Percentiles rank a stretch among this genome's conserved stretches.
Conservation (phyloP, 2,888 invertebrate species). For the Nephrotoma guestfalica region DNA sequence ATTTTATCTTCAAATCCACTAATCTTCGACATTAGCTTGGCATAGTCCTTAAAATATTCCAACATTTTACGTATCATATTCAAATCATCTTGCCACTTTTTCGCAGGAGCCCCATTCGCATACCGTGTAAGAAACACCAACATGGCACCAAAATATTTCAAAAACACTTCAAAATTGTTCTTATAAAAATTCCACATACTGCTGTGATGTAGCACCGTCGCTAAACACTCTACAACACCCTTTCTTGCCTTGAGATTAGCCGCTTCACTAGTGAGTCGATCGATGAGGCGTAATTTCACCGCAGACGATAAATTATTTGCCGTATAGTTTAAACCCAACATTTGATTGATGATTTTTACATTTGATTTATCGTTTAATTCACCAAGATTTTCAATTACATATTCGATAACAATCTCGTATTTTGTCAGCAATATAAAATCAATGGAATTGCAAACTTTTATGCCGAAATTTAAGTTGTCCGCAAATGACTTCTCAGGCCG, state of each 20-base stretch:
- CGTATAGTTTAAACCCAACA: conserved; percentile 19
- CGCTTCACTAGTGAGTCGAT: not conserved
- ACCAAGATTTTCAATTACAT: conserved; percentile 18
- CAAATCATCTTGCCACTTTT: not conserved
- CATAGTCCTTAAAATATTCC: not conserved
- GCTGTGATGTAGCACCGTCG: not conserved
- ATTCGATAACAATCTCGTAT: conserved; percentile 24
- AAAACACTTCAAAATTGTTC: conserved; percentile 4
- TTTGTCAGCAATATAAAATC: conserved; percentile 24
- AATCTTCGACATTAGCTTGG: not conserved
- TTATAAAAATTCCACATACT: conserved; percentile 9
- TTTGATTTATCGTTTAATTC: not conserved
- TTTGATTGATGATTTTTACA: conserved; percentile 13
- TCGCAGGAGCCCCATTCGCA: not conserved
- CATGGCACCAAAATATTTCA: not conserved
- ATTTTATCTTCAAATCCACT: not conserved
- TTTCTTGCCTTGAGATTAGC: not conserved
- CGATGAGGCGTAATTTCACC: conserved; percentile 14
- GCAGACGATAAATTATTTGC: conserved; percentile 11
- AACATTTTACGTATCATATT: not conserved
- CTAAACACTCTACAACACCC: not conserved
- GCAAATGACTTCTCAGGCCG: conserved; percentile 20
- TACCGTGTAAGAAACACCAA: not conserved
- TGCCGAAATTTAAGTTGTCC: conserved; percentile 24
- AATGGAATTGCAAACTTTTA: conserved; percentile 27